Base-by-base conservation (phyloP, 2,797 vertebrate genomes). In the Phrynocephalus vlangalii region DNA sequence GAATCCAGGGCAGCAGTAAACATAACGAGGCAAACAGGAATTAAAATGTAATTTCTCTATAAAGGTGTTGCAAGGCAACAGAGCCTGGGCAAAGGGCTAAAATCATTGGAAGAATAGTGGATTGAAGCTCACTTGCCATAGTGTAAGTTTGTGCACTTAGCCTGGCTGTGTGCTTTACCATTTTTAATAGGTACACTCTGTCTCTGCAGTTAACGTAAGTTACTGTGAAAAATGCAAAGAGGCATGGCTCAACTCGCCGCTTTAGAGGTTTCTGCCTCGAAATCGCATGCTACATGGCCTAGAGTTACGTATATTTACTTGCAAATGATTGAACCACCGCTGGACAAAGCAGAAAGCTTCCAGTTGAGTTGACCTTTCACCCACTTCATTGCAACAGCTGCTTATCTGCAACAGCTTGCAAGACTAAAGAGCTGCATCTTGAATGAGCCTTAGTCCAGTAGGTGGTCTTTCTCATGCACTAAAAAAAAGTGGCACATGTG, bases 401-500 rank as follows among this genome's bases (percentile, higher is more conserved):
- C 97, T 96, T 96, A 94, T 95, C 66, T 33, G 22, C 84, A 96
- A 96, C 96, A 96, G 96, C 96, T 97, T 97, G 97, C 94, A 88
- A 93, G 95, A 95, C 93, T 82, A 50, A 90, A 92, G 92, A 90
- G 91, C 91, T 87, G 94, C 92, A 95, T 95, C 93, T 93, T 94
- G 96, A 96, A 96, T 96, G 93, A 94, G 91, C 87, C 56, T n/a
- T 80, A 89, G 92, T 95, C 87, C 95, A 86, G 80, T 88, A 83
- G 85, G 87, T 91, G 90, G 95, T 88, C 94, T 94, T 95, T 95
- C 90, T 94, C 92, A 87, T 92, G 92, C 90, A 4, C 81, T 18
- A 66, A n/a, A 76, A 75, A 44, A 85, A 83, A 85, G 89, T 22
- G 33, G 87, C 83, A 82, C 82, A 60, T 87, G 71, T 68, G 75